phyloP scores from a whole-genome alignment of 2,113 vertebrate species.

The Chlamydotis undulata region DNA sequence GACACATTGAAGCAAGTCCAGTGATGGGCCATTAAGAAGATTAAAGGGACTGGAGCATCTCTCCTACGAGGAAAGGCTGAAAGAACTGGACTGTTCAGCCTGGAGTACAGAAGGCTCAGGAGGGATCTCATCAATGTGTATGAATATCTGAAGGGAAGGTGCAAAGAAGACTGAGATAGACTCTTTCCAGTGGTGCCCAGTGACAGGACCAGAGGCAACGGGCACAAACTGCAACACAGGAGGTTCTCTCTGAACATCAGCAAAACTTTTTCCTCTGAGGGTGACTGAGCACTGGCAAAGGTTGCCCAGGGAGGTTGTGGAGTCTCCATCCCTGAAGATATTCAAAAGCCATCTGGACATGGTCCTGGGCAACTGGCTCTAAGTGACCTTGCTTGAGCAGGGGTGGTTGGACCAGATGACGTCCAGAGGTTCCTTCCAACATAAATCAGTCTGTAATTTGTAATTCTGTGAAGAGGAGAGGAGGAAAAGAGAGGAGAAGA shows the following conservation, averaged over 20 bases:
- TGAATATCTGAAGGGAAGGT: background rate
- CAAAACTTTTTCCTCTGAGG: background rate
- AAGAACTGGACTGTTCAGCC: background rate
- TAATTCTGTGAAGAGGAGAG: background rate
- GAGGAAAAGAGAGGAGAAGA: background rate
- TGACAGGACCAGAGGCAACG: background rate
- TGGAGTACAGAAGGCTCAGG: background rate
- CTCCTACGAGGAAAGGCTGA: background rate
- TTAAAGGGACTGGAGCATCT: background rate
- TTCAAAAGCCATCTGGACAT: background rate
- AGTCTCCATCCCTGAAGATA: background rate
- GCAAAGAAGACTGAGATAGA: background rate
- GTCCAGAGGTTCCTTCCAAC: background rate
- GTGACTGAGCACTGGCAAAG: background rate
- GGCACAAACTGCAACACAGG: background rate
- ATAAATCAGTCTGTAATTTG: background rate
- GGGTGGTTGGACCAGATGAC: background rate
- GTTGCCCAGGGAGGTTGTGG: background rate
- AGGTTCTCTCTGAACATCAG: background rate
- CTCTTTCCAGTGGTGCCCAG: background rate
- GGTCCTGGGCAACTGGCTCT: background rate
- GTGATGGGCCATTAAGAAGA: background rate
- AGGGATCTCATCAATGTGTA: background rate
- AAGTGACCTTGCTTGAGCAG: background rate
- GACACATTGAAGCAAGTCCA: background rate